These are phyloP conservation scores for Trochalopteron elliotii DNA, from an alignment of 2,113 vertebrate species.

Conservation along the genomic window DNA sequence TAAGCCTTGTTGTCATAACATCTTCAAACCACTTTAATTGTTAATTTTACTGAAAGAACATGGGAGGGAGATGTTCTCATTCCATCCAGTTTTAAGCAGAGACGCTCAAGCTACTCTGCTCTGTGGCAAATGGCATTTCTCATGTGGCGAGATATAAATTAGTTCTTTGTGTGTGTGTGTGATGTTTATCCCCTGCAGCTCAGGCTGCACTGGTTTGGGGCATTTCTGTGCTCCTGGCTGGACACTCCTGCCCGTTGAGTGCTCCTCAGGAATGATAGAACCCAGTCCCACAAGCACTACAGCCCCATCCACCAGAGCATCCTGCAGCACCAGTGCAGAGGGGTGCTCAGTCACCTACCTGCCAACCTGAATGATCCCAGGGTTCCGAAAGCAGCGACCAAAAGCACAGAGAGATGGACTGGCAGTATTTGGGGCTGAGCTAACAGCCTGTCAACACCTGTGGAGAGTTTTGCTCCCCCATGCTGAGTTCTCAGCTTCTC, in stretches of 20 bases:
- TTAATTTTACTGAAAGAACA: not conserved
- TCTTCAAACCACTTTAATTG: not conserved
- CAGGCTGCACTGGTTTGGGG: not conserved
- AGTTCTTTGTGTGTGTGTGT: not conserved
- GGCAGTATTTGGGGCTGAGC: not conserved
- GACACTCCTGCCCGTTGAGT: accelerated
- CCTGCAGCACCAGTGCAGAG: not conserved
- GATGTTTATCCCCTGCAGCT: not conserved
- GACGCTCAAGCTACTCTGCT: not conserved
- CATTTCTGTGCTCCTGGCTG: not conserved
- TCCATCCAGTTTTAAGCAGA: not conserved
- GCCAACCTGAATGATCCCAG: not conserved
- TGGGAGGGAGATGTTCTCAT: not conserved
- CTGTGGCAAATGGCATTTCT: not conserved
- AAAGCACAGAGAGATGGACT: not conserved
- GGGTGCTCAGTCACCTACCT: not conserved
- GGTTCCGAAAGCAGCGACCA: not conserved
- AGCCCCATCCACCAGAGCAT: not conserved
- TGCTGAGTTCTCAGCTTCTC: not conserved
- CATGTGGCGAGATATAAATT: not conserved
- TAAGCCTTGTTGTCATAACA: not conserved
- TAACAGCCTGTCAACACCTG: not conserved
- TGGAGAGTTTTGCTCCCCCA: not conserved
- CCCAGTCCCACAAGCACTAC: not conserved
- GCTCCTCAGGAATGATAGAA: not conserved